Conservation (phyloP, 30 jellyfish, hydroid and myxozoan species). For the Aurelia coerulea region DNA sequence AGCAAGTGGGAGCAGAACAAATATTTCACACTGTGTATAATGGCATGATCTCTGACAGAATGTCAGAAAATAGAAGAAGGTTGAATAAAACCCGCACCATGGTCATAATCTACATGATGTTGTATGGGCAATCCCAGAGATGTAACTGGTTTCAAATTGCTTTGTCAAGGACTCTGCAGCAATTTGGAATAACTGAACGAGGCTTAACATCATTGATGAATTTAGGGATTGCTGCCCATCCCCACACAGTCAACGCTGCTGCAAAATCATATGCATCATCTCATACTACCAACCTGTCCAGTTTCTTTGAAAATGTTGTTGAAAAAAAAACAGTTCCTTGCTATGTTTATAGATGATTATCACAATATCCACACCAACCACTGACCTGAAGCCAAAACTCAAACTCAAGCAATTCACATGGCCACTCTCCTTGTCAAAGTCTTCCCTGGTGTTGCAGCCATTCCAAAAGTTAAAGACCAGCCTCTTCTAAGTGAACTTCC, state of each 20-base stretch:
- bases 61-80: not conserved
- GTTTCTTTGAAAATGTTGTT: conserved; percentile 15
- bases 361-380: conserved; percentile 57
- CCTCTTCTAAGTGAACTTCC: no score
- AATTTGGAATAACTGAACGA: no score
- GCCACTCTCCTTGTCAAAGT: conserved; percentile 38
- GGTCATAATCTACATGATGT: conserved; percentile 10
- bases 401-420: conserved; percentile 43
- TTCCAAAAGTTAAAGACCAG: no score
- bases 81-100: conserved; percentile 8
- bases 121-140: conserved; percentile 23
- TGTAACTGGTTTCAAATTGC: conserved; percentile 22
- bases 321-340: conserved; percentile 19
- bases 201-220: no score
- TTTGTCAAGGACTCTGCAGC: conserved; percentile 9
- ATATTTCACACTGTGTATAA: no score
- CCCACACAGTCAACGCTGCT: no score
- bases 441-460: not conserved
- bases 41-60: no score
- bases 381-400: conserved; percentile 19
- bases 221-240: no score
- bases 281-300: no score
- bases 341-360: conserved; percentile 35
- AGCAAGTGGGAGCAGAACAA: no score
- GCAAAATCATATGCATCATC: no score